Evolutionary conservation across 1,140 invertebrate genomes (phyloP), one percentile per base, ranked within the genome.

Genomic region (Zaprionus ornatus): DNA sequence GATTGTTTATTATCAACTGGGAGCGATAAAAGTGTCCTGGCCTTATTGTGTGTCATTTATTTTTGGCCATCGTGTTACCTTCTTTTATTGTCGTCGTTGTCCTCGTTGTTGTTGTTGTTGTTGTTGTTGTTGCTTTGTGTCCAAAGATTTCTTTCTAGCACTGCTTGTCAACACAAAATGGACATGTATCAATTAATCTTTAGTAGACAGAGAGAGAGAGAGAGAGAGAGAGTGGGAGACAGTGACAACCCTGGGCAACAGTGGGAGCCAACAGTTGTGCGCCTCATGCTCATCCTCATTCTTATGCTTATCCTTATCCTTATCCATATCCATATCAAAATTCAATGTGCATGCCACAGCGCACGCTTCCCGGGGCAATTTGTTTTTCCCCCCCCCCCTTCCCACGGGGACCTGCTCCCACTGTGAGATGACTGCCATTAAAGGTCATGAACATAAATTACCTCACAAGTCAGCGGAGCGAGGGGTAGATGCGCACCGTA

Each of bases 121-220:
- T 37, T 19, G 50, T 52, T 71, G 55, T 52, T 74, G n/a, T n/a
- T 77, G 73, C 69, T 40, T 57, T 35, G 54, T 82, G 72, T 60
- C 52, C 13, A 55, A 79, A 82, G 82, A 86, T 86, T 86, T 86
- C 65, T 74, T 78, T 66, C 81, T 71, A 82, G 70, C 74, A 61
- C 10, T 10, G 85, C 86, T 88, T 88, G 85, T 90, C 86, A 88
- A 90, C 85, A 90, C 75, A 74, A 88, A 88, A 88, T 88, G 85
- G 85, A 90, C 85, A 88, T 82, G 85, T 88, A 88, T 88, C 85
- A 88, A 88, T 88, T 88, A 88, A 88, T 88, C 85, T 88, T 37
- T 56, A 75, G 69, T 65, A 54, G 56, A 40, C 66, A 57, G 65
- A 25, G 21, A 32, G 37, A 19, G 17, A 27, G 1, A n/a, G 15